A percentile compares a stretch with the other conserved stretches of the same genome.
Evolutionary conservation across 2,888 invertebrate species (phyloP).

Genomic region (Parelbella ahira): DNA sequence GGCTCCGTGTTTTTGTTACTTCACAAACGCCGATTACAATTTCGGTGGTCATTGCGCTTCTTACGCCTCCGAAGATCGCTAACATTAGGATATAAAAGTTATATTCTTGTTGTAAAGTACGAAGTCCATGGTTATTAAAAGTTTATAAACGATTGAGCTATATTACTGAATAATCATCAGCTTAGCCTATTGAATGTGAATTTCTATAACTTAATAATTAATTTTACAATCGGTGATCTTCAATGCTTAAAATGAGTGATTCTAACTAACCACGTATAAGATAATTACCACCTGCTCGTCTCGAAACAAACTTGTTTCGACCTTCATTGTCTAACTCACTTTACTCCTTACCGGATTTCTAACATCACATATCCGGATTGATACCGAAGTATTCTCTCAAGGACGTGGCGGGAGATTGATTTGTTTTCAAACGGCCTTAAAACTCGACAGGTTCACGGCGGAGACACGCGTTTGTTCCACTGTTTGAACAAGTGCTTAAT

Average conservation of each 20-base stretch:
- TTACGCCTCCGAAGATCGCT: background rate
- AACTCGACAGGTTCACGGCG: conserved; percentile 2
- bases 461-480: conserved; percentile 1
- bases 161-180: no score
- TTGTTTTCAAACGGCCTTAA: conserved; percentile 13
- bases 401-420: conserved; percentile 22
- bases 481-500: conserved; percentile 9
- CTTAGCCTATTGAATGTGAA: no score
- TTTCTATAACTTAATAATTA: no score
- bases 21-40: conserved; percentile 11
- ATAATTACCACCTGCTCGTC: conserved; percentile 10
- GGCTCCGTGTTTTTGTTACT: conserved; percentile 13
- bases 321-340: conserved; percentile 12
- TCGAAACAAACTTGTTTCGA: conserved; percentile 11
- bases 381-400: conserved; percentile 4
- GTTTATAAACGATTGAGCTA: no score
- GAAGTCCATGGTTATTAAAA: no score
- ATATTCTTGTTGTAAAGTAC: no score
- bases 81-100: no score
- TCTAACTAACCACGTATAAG: no score
- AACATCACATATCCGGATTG: conserved; percentile 12
- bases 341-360: conserved; percentile 7
- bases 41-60: background rate
- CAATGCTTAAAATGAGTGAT: no score
- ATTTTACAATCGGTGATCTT: no score